Evolutionary conservation across 2,113 vertebrate genomes (phyloP), one percentile per base, ranked within the genome.

Genomic region (Octodon degus): DNA sequence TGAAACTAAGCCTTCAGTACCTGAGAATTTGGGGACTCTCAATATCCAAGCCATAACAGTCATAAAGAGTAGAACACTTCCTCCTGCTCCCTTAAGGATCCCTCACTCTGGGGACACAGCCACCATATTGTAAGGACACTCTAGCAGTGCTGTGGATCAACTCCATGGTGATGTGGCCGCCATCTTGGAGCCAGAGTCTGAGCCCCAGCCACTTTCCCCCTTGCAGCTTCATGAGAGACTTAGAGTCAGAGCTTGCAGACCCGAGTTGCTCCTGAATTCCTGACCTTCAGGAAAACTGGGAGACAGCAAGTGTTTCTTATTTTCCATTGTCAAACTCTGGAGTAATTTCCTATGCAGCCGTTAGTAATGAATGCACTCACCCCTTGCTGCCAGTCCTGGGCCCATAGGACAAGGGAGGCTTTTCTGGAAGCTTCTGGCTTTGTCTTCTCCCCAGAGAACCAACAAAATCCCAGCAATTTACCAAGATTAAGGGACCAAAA

Each of bases 401-500:
- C 43, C 89, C 7, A 43, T 20, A 30, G 37, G 13, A 47, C 43
- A 5, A 37, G 40, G 0, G 2, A 63, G 60, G n/a, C 79, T 20
- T 47, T 7, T 50, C 70, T 22, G 40, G 65, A 72, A 55, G 34
- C 58, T 55, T 84, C 53, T 50, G 27, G 62, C 32, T 80, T 53
- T 84, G 63, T 93, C 63, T 37, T 77, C 60, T 97, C 24, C 70
- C 32, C 3, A 6, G 84, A 84, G 60, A 85, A 60, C 90, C 70
- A 85, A 68, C 76, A 43, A 5, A 87, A 90, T 86, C 84, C 83
- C 47, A 4, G 10, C 63, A 50, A 96, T 97, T 96, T 77, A 76
- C 62, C 43, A 34, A 94, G 86, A 93, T 96, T 40, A 93, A 85
- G 60, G 19, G 34, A 88, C 94, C 89, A 91, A 17, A 95, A 55